Conservation (phyloP, 2,888 invertebrate genomes). For the Ctenicera cuprea region DNA sequence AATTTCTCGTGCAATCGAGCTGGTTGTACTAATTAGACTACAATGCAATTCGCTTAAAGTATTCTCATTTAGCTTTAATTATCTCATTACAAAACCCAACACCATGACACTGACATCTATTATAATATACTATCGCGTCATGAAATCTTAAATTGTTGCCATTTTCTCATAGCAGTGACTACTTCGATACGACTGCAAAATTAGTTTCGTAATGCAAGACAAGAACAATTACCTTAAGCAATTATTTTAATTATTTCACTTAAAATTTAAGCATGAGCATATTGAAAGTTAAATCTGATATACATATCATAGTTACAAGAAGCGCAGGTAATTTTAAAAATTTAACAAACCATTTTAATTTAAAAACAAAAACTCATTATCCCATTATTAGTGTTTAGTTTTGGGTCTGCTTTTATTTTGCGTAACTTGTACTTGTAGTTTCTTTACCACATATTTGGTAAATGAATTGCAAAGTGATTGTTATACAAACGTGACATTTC, state of each 20-base stretch:
- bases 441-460: too few species aligned
- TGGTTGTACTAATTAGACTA: background rate
- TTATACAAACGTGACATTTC: too few species aligned
- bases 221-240: constrained; percentile 24
- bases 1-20: background rate
- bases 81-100: constrained; percentile 28
- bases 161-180: constrained; percentile 35
- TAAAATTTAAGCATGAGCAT: background rate
- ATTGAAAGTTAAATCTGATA: background rate
- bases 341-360: too few species aligned
- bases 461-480: too few species aligned
- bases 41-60: constrained; percentile 10
- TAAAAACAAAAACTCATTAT: too few species aligned
- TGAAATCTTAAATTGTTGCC: constrained; percentile 28
- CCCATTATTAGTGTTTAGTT: too few species aligned
- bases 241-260: constrained; percentile 15
- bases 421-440: too few species aligned
- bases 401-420: too few species aligned
- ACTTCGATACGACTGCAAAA: constrained; percentile 17
- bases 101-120: constrained; percentile 41
- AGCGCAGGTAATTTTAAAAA: too few species aligned
- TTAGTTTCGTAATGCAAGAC: background rate
- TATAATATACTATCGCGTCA: constrained; percentile 25
- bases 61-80: constrained; percentile 26
- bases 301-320: background rate